phyloP scores from a whole-genome alignment of 2,888 invertebrate genomes.

The Spodoptera picta region DNA sequence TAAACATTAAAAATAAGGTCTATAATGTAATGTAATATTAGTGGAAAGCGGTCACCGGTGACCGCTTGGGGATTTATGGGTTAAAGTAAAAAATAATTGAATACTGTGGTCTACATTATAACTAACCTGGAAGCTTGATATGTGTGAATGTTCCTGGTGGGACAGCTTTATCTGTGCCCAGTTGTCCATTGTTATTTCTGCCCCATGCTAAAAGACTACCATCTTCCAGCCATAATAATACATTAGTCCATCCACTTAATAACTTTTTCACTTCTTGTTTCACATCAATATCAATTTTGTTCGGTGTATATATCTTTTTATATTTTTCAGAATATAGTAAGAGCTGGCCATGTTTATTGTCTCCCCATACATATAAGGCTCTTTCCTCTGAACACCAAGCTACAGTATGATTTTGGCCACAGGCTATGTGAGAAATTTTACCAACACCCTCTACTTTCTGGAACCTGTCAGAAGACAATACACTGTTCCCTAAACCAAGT shows the following conservation, averaged over 20 bases:
- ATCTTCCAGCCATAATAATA: conserved; percentile 89
- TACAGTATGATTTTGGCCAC: conserved; percentile 94
- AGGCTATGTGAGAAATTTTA: conserved; percentile 90
- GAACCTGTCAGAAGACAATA: conserved; percentile 77
- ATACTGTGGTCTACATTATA: too few species aligned
- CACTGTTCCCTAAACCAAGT: conserved; percentile 87
- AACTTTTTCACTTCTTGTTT: conserved; percentile 88
- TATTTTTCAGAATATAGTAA: conserved; percentile 88
- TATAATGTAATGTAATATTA: too few species aligned
- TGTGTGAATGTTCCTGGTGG: conserved; percentile 71
- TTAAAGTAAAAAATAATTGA: too few species aligned
- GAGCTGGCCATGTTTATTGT: conserved; percentile 94
- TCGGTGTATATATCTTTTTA: conserved; percentile 84
- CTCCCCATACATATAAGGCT: conserved; percentile 93
- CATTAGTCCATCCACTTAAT: conserved; percentile 94
- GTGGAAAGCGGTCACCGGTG: too few species aligned
- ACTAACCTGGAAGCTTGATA: conserved; percentile 77
- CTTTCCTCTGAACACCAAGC: conserved; percentile 87
- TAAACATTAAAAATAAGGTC: too few species aligned
- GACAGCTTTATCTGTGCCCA: conserved; percentile 85
- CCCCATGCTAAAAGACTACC: conserved; percentile 93
- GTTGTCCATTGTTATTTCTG: conserved; percentile 93
- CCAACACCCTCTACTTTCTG: conserved; percentile 87
- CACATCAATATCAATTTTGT: conserved; percentile 87
- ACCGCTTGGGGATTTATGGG: too few species aligned